phyloP scores from a whole-genome alignment of 2,797 vertebrate species.

The Peromyscus aztecus region DNA sequence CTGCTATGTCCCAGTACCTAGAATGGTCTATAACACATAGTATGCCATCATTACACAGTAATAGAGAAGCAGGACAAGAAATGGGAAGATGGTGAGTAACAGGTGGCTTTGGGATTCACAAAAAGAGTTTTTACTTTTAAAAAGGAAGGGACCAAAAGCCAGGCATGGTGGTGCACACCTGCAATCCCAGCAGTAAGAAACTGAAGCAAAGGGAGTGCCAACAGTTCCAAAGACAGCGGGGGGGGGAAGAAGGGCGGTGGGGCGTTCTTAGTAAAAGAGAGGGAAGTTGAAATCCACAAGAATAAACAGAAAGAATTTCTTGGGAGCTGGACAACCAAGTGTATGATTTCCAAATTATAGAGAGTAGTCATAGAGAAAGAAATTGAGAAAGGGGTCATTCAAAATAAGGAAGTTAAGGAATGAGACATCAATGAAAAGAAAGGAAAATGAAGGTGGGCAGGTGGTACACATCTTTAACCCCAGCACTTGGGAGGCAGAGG shows the following conservation, averaged over 20 bases:
- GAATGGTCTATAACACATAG: neutral
- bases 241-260: neutral
- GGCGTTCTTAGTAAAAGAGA: neutral
- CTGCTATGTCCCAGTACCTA: neutral
- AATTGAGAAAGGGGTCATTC: neutral
- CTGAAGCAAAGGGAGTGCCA: too few species aligned
- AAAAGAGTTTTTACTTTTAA: slow-evolving; percentile 45
- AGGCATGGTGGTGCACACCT: neutral
- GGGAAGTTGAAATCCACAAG: neutral
- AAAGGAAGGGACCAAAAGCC: neutral
- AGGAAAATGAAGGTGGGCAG: neutral
- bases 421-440: neutral
- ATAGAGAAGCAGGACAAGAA: neutral
- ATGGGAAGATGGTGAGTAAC: neutral
- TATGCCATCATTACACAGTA: neutral
- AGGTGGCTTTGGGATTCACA: neutral
- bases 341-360: slow-evolving; percentile 33
- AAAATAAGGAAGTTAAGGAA: slow-evolving; percentile 36
- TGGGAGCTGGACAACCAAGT: neutral
- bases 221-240: neutral
- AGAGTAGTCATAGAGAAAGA: neutral
- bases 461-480: neutral
- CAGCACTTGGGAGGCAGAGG: neutral
- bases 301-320: slow-evolving; percentile 33
- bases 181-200: too few species aligned